These are phyloP conservation scores for Vidua macroura DNA, from an alignment of 2,113 vertebrate species.

Conservation along the genomic window DNA sequence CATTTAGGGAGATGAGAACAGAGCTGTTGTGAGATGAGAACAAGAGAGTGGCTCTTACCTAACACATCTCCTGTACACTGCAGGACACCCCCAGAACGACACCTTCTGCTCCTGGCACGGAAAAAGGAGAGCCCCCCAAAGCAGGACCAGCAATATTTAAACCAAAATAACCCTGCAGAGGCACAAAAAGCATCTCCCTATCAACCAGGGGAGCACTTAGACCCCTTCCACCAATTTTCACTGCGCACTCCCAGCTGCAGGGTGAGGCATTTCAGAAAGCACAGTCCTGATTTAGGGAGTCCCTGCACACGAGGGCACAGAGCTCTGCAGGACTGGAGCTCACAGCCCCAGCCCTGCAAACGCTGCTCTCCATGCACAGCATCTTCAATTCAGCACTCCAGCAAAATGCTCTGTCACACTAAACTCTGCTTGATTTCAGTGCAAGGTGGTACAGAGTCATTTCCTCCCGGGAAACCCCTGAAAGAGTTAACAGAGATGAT, in stretches of 20 bases:
- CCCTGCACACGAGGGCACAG: background rate
- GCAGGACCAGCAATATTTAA: background rate
- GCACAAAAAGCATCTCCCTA: background rate
- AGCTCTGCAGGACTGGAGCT: background rate
- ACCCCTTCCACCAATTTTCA: rapidly evolving
- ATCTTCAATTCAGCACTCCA: background rate
- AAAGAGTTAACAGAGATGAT: background rate
- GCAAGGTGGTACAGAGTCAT: background rate
- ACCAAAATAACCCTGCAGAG: background rate
- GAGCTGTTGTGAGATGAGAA: background rate
- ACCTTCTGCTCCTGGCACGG: background rate
- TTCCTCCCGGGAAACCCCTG: background rate
- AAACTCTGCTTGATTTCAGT: background rate
- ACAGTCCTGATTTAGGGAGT: background rate
- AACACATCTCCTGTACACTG: background rate
- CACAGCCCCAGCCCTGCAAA: background rate
- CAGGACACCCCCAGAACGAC: background rate
- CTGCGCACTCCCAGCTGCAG: background rate
- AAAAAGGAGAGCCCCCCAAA: background rate
- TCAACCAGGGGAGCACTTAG: background rate
- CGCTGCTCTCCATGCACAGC: rapidly evolving
- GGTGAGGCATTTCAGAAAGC: background rate
- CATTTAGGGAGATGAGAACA: background rate
- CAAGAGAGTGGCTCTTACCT: background rate
- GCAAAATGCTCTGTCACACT: rapidly evolving